Percentiles rank a stretch among this genome's conserved stretches.
Conservation (phyloP, 2,113 vertebrate genomes). For the Poeciliopsis retropinna region DNA sequence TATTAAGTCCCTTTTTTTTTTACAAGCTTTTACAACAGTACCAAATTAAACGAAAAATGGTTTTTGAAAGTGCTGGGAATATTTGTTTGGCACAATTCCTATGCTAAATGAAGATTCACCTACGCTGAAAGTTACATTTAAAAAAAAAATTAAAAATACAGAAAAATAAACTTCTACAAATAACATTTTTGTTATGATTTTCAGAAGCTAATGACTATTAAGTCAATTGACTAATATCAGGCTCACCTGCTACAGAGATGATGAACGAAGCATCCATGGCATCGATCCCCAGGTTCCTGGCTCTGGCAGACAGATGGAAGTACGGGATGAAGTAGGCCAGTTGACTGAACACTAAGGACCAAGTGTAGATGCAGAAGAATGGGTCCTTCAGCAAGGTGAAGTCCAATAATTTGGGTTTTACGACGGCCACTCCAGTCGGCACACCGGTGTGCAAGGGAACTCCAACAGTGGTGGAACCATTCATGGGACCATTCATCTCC, state of each 20-base stretch:
- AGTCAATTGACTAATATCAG: not conserved
- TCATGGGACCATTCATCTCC: conserved; percentile 68
- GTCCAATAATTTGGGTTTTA: conserved; percentile 78
- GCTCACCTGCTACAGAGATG: conserved; percentile 89
- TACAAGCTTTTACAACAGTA: not conserved
- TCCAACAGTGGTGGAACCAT: conserved; percentile 59
- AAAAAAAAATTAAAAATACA: not conserved
- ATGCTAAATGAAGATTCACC: not conserved
- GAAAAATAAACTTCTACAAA: not conserved
- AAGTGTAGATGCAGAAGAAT: conserved; percentile 90
- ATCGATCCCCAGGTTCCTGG: conserved; percentile 85
- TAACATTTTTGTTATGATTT: not conserved
- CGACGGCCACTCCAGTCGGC: conserved; percentile 31
- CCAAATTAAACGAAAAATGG: not conserved
- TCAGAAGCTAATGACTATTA: not conserved
- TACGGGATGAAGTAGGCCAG: conserved; percentile 90
- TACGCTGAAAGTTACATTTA: not conserved
- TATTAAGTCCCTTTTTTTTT: not conserved
- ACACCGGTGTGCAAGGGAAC: conserved; percentile 41
- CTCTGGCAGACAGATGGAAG: conserved; percentile 91
- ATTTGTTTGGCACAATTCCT: not conserved
- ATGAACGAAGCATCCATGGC: conserved; percentile 92
- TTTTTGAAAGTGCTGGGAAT: not conserved
- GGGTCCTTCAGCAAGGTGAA: conserved; percentile 88
- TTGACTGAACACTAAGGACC: conserved; percentile 92